Evolutionary conservation across 2,797 vertebrate genomes (phyloP), one percentile per base, ranked within the genome.

Genomic region (Gymnothorax reevesii): DNA sequence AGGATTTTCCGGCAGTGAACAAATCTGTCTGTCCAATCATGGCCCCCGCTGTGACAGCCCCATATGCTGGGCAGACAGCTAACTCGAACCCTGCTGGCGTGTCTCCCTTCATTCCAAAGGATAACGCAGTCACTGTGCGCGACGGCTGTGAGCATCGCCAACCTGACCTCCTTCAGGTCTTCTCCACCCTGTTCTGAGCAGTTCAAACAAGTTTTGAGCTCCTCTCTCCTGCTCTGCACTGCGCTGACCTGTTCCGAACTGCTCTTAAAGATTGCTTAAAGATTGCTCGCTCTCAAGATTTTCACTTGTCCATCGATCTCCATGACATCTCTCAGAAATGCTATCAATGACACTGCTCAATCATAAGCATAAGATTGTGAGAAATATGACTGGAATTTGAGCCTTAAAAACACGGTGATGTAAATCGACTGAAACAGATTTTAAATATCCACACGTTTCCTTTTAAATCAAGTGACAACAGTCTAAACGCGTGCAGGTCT

Each of bases 301-400:
- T 69, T 22, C 77, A 80, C 3, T 64, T 77, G 12, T 22, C 75
- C 33, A 75, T 33, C 73, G 79, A 62, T 85, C 33, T 57, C 79
- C 15, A 86, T 79, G 73, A 86, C 75, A 86, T 59, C 57, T 62
- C 42, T 60, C 49, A 55, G 77, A 52, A 54, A 55, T 54, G 13
- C 20, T 55, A 8, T 80, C 55, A 6, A 7, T 9, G 7, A 75
- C 4, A 52, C 20, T 2, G 71, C 13, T 42, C 71, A 75, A 75
- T 15, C 13, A 42, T 75, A 2, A 10, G 69, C 27, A 3, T 17
- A 42, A 9, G 69, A 49, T 17, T 52, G 73, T 15, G 4, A 15
- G 52, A 17, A 77, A 15, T 77, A 4, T 52, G 52, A 52, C 42
- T 8, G 13, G 1, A 49, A 20, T 77, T 42, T 33, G 2, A 80